Conservation (phyloP, 2,113 vertebrate genomes). For the Recurvirostra avosetta region DNA sequence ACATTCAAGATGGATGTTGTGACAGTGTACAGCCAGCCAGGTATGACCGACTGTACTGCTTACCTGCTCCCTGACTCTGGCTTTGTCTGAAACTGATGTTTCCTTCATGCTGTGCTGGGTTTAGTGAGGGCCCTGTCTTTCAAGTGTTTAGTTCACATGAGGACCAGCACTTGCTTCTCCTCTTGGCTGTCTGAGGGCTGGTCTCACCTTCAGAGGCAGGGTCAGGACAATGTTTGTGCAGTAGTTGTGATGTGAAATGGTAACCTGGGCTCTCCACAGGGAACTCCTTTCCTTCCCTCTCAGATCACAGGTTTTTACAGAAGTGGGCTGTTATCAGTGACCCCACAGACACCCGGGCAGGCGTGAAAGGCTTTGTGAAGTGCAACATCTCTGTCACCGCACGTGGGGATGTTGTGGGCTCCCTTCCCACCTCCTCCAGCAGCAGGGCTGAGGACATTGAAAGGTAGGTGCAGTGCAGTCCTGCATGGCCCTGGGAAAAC, state of each 20-base stretch:
- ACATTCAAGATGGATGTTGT: slow-evolving; percentile 89
- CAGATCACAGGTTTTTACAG: slow-evolving; percentile 92
- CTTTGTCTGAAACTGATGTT: neutral
- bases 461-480: slow-evolving; percentile 73
- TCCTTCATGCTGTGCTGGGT: neutral
- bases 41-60: slow-evolving; percentile 39
- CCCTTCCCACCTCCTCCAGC: slow-evolving; percentile 55
- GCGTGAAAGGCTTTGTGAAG: slow-evolving; percentile 91
- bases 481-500: neutral
- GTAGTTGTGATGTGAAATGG: neutral
- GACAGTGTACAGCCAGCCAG: slow-evolving; percentile 87
- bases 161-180: neutral
- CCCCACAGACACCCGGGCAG: slow-evolving; percentile 84
- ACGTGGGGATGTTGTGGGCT: slow-evolving; percentile 77
- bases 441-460: slow-evolving; percentile 84
- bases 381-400: slow-evolving; percentile 82
- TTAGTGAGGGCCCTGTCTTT: neutral
- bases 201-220: neutral
- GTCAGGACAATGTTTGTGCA: neutral
- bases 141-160: neutral
- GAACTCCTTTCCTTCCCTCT: neutral
- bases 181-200: neutral
- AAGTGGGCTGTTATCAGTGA: slow-evolving; percentile 95
- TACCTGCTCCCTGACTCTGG: neutral
- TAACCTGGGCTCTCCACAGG: neutral